Evolutionary conservation across 1,140 invertebrate species (phyloP), one percentile per base, ranked within the genome.

Genomic region (Anadara kagoshimensis): DNA sequence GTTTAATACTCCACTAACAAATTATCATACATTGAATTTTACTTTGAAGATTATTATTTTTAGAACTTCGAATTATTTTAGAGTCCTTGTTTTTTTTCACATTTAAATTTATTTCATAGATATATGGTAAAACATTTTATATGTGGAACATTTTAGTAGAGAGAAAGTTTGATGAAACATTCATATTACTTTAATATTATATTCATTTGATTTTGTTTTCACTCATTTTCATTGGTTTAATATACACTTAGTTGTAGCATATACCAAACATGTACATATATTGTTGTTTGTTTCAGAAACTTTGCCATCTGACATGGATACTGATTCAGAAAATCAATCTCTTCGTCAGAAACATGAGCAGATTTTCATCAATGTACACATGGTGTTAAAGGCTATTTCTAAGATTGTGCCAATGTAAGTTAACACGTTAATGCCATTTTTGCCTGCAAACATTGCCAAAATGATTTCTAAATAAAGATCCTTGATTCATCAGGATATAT

Each of bases 321-420:
- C 29, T 36, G 29, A 36, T 36, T 36, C 61, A 20, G 61, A 65
- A 14, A 64, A 57, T 51, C 36, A 58, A 12, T 43, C 44, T 1
- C 14, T 53, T 12, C 36, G 56, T 67, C 68, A 78, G 22, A 69
- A 36, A 59, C 58, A 75, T 47, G 73, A 79, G 43, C 18, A 24
- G 29, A 51, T 51, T 18, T 78, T 81, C 20, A 63, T 79, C 18
- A 77, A 72, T 69, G 61, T 77, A 10, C 75, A 79, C 45, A 20
- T 76, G 53, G 73, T 77, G 26, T 44, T 79, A 11, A 73, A 79
- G 36, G 77, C 73, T 5, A 69, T 76, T 41, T 67, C 64, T 44
- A 87, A 90, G 83, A 88, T 92, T 58, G 90, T 93, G 62, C 93
- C 93, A 65, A 91, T 93, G 93, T 93, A 91, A 91, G 91, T 65